Evolutionary conservation across 2,888 invertebrate genomes (phyloP).

Genomic region (Linnaemya tessellans): DNA sequence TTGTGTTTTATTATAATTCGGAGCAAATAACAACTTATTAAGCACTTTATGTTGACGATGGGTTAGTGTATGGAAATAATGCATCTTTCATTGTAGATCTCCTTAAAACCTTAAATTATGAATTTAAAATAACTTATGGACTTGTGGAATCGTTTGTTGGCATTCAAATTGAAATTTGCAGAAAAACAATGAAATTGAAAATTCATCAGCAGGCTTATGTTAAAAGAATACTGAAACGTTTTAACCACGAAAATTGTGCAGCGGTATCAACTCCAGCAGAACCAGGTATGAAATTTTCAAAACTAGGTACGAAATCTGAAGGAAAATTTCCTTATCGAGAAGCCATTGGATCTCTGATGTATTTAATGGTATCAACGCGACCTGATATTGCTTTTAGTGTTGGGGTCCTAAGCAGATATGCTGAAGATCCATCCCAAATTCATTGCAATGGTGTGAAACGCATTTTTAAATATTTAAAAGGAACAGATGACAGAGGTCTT

Average conservation of each 20-base stretch:
- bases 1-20: too few species aligned
- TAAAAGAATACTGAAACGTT: slow-evolving; percentile 32
- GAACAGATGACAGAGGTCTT: slow-evolving; percentile 41
- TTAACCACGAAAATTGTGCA: slow-evolving; percentile 47
- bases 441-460: slow-evolving; percentile 58
- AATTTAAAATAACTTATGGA: slow-evolving; percentile 42
- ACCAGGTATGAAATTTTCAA: slow-evolving; percentile 31
- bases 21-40: too few species aligned
- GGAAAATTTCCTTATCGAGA: slow-evolving; percentile 47
- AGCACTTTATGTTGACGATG: too few species aligned
- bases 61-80: slow-evolving; percentile 70
- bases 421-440: slow-evolving; percentile 33
- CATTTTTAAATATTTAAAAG: slow-evolving; percentile 54
- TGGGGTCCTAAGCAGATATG: slow-evolving; percentile 50
- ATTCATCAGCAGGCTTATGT: slow-evolving; percentile 43
- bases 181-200: slow-evolving; percentile 28
- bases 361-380: slow-evolving; percentile 39
- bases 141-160: slow-evolving; percentile 49
- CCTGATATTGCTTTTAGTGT: slow-evolving; percentile 56
- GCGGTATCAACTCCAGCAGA: slow-evolving; percentile 47
- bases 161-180: slow-evolving; percentile 27
- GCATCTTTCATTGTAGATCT: slow-evolving; percentile 19
- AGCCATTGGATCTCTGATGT: slow-evolving; percentile 54
- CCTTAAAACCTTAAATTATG: slow-evolving; percentile 9
- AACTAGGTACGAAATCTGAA: background rate